Evolutionary conservation across 2,888 invertebrate genomes (phyloP).

Genomic region (Rotaria sp.): DNA sequence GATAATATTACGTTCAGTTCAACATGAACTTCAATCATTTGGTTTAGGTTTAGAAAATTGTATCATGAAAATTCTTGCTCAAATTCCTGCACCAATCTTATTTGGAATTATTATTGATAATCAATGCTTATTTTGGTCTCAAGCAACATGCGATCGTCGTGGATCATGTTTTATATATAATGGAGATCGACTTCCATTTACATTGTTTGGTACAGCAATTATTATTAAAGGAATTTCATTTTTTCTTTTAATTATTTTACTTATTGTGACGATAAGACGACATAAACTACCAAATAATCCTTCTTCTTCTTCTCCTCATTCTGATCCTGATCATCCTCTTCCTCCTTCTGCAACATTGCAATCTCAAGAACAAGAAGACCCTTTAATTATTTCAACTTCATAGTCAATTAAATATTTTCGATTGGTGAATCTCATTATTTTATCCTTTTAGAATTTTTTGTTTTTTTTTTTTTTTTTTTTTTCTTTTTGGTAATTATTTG

Average conservation of each 20-base stretch:
- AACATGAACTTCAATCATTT: conserved; percentile 49
- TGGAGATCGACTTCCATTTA: conserved; percentile 27
- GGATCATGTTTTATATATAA: conserved; percentile 39
- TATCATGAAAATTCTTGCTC: conserved; percentile 53
- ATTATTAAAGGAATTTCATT: conserved; percentile 34
- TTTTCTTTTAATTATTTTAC: conserved; percentile 29
- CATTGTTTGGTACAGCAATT: conserved; percentile 34
- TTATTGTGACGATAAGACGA: conserved; percentile 6
- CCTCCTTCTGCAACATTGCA: not conserved
- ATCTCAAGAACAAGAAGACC: not conserved
- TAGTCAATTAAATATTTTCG: not conserved
- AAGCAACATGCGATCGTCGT: conserved; percentile 46
- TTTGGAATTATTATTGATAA: conserved; percentile 59
- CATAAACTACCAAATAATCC: not conserved
- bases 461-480: not conserved
- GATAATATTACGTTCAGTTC: conserved; percentile 33
- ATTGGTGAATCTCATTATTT: not conserved
- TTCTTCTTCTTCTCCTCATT: not conserved
- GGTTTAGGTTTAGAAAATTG: conserved; percentile 59
- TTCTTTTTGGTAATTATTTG: not conserved
- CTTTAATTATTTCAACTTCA: not conserved
- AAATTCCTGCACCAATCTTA: conserved; percentile 59
- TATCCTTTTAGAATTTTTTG: not conserved
- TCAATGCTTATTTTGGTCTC: conserved; percentile 57
- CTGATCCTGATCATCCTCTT: not conserved